phyloP scores from a whole-genome alignment of 2,797 vertebrate genomes.

The Lacerta bilineata region DNA sequence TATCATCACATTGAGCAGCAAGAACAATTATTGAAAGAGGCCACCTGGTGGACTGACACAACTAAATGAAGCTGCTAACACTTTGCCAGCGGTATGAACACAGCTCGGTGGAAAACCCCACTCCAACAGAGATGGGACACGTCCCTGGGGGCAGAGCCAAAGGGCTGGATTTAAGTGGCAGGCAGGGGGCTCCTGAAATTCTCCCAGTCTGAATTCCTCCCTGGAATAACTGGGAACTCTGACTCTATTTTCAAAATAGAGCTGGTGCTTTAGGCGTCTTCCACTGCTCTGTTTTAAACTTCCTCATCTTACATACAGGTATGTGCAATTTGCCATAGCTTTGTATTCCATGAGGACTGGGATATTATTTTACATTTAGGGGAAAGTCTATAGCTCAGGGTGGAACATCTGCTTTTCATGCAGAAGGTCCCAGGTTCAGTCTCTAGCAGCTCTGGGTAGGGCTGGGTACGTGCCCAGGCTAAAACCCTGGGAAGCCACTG shows the following conservation, averaged over 20 bases:
- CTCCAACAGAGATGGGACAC: not conserved
- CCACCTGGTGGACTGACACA: conserved; percentile 34
- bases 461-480: too few species aligned
- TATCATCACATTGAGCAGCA: conserved; percentile 45
- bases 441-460: too few species aligned
- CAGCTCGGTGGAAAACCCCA: conserved; percentile 11
- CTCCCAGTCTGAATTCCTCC: not conserved
- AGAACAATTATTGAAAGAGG: conserved; percentile 11
- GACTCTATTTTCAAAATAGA: not conserved
- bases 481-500: too few species aligned
- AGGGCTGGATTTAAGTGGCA: conserved; percentile 12
- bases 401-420: too few species aligned
- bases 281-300: too few species aligned
- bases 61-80: not conserved
- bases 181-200: conserved; percentile 12
- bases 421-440: too few species aligned
- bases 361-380: too few species aligned
- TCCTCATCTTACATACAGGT: too few species aligned
- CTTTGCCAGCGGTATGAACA: not conserved
- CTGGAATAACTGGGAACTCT: not conserved
- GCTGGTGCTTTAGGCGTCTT: too few species aligned
- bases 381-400: too few species aligned
- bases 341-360: too few species aligned
- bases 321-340: too few species aligned
- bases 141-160: not conserved